Conservation (phyloP, 1,140 invertebrate species). For the Pogonus chalceus region DNA sequence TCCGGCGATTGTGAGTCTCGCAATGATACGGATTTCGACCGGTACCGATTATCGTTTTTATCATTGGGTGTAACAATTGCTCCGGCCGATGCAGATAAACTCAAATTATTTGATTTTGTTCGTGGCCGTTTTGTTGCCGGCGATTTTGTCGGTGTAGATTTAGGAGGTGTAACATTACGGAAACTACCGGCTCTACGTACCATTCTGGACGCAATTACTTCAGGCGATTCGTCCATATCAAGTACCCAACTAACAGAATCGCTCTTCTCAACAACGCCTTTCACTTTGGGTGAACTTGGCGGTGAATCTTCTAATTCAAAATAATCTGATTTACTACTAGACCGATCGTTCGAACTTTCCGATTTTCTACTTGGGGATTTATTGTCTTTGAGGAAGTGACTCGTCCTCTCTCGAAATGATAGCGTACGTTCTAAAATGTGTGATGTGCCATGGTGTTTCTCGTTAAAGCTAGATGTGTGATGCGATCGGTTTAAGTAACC, state of each 20-base stretch:
- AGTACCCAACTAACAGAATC: constrained; percentile 76
- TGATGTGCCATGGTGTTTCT: constrained; percentile 18
- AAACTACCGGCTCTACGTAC: constrained; percentile 38
- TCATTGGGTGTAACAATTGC: constrained; percentile 19
- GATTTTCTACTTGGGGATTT: constrained; percentile 16
- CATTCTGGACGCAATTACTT: constrained; percentile 49
- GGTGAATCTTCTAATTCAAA: constrained; percentile 31
- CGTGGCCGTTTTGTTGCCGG: constrained; percentile 40
- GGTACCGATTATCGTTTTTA: constrained; percentile 20
- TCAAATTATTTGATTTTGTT: constrained; percentile 36
- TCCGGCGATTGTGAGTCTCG: not conserved
- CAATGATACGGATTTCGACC: constrained; percentile 14
- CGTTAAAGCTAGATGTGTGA: constrained; percentile 30
- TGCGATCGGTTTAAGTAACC: constrained; percentile 23
- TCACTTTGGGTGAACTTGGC: constrained; percentile 54
- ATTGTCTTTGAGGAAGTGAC: not conserved
- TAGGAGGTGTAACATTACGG: constrained; percentile 30
- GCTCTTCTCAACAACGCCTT: constrained; percentile 69
- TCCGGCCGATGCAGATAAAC: constrained; percentile 44
- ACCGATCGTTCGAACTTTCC: constrained; percentile 17
- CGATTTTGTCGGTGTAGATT: constrained; percentile 34
- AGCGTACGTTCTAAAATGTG: constrained; percentile 23
- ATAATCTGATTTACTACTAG: not conserved
- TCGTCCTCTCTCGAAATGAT: constrained; percentile 20
- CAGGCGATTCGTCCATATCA: constrained; percentile 62